Evolutionary conservation across 1,140 invertebrate genomes (phyloP), one percentile per base, ranked within the genome.

Genomic region (Hirudo medicinalis): DNA sequence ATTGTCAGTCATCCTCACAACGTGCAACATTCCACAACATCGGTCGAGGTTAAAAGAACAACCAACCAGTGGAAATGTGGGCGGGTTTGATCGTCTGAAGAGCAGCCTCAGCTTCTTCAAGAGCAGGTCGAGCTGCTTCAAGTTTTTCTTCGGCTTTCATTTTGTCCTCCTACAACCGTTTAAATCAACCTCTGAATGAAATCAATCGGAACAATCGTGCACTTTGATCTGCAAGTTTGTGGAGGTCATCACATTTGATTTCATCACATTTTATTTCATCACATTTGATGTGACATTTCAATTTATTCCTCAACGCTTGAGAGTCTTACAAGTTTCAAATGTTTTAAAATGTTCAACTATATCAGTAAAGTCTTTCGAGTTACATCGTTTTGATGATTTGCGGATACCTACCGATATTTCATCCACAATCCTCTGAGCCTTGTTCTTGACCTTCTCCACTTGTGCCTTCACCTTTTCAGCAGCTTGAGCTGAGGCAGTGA

Each of bases 381-480:
- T n/a, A n/a, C n/a, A n/a, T n/a, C n/a, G n/a, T n/a, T n/a, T n/a
- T n/a, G n/a, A n/a, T n/a, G n/a, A 69, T n/a, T 5, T 15, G 6
- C 9, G 40, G 2, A 43, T 27, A 69, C 11, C 1, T 75, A 79
- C 79, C 69, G 90, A 90, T 76, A 98, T 98, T 72, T 87, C 89
- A 55, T 88, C 88, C 0, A 97, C 94, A 67, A 98, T 85, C 32
- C 86, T 86, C 81, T 97, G 91, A 6, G 94, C 93, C 80, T 94
- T 94, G 80, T 96, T 92, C 82, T 96, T 96, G 0, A 95, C 93
- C 77, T 89, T 90, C 81, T 92, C 89, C 25, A 95, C 92, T 83
- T 94, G 90, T 82, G 94, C 91, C 80, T 96, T 95, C 22, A 96
- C 92, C 66, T 88, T 89, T 83, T 97, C 94, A 9, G 94, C 93